Conservation (phyloP, 2,113 vertebrate species). For the Oryctolagus cuniculus region mOryCun1.1 NC_091438.1:68554501-68555000, state of each 20-base stretch:
- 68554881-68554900: neutral
- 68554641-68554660: conserved; percentile 37
- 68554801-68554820: neutral
- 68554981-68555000: neutral
- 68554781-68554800: neutral
- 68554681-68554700: neutral
- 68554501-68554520: neutral
- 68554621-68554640: conserved; percentile 3
- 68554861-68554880: neutral
- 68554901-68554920: neutral
- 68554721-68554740: neutral
- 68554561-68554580: neutral
- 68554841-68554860: neutral
- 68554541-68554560: neutral
- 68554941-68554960: neutral
- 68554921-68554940: neutral
- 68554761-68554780: neutral
- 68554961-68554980: neutral
- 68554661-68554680: neutral
- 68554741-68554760: neutral
- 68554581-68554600: conserved; percentile 18
- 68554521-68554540: neutral
- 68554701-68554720: neutral
- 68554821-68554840: neutral
- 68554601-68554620: conserved; percentile 8